Evolutionary conservation across 2,113 vertebrate species (phyloP).

Genomic region (Cynoglossus semilaevis): DNA sequence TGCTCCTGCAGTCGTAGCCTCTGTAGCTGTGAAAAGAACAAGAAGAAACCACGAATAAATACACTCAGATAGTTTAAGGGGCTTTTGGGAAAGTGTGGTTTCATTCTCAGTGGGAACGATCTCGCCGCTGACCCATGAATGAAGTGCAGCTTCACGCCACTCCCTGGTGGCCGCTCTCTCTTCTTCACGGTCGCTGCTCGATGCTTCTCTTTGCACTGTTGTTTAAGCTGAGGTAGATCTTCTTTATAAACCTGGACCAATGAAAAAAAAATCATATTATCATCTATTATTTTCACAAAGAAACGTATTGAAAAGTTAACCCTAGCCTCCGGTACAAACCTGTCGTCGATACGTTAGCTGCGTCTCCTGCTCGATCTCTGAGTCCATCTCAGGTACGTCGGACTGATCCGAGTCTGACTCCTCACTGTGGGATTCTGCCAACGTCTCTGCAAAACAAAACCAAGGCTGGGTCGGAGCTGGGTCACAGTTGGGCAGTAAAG

Average conservation of each 20-base stretch:
- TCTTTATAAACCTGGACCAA: conserved; percentile 94
- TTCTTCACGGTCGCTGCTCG: conserved; percentile 87
- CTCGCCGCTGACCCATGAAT: conserved; percentile 84
- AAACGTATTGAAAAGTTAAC: background rate
- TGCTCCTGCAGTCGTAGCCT: conserved; percentile 96
- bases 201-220: conserved; percentile 95
- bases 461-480: conserved; percentile 21
- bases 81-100: background rate
- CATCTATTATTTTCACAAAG: background rate
- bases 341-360: conserved; percentile 93
- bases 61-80: too few species aligned
- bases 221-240: conserved; percentile 99
- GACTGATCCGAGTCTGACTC: conserved; percentile 98
- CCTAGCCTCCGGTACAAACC: conserved; percentile 60
- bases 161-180: conserved; percentile 85
- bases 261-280: background rate
- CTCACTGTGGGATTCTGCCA: conserved; percentile 94
- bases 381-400: conserved; percentile 98
- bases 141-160: conserved; percentile 91
- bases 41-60: background rate
- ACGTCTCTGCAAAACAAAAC: conserved; percentile 81
- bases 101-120: background rate
- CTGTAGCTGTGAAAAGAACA: conserved; percentile 82
- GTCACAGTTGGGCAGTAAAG: too few species aligned
- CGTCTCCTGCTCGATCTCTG: conserved; percentile 97